Evolutionary conservation across 1,140 invertebrate species (phyloP), one percentile per base, ranked within the genome.

Genomic region (Brevipalpus yothersi): DNA sequence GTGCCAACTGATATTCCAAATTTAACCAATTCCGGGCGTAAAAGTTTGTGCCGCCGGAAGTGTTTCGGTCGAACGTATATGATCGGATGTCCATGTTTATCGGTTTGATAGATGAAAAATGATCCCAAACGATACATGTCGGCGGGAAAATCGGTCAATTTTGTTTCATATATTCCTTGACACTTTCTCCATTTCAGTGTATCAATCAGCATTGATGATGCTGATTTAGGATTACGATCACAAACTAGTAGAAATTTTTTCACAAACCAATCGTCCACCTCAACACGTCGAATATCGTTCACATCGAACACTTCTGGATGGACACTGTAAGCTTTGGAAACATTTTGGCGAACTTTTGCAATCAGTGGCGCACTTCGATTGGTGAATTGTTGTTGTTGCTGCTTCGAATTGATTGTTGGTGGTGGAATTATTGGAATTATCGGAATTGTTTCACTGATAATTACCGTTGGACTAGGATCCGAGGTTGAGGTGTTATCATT

Each of bases 181-280:
- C 54, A 43, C 21, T 63, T 47, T 17, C 57, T 19, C 43, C 41
- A 62, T 41, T 45, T 21, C 2, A 63, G 47, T 9, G 60, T 40
- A 41, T 42, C 31, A 21, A 51, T 42, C 57, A 61, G 80, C 76
- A 47, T 81, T 17, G 57, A 45, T 2, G 49, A 23, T 4, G 63
- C 60, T 39, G 51, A 41, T 4, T 63, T 61, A 1, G 63, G 2
- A 23, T 62, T 55, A 17, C 47, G 55, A 2, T 62, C 57, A 8
- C 39, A 39, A 21, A 60, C 60, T 17, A 65, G 49, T 4, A 66
- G 41, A 21, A 63, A 66, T 21, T 64, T 39, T 17, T 53, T 54
- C 2, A 65, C 56, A 17, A 42, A 62, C 64, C 64, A 66, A 53
- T 65, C 63, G 58, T 65, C 63, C 2, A 56, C 58, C 39, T 60